These are phyloP conservation scores for Leptocoma aspasia DNA, from an alignment of 2,113 vertebrate species.

Conservation along the genomic window DNA sequence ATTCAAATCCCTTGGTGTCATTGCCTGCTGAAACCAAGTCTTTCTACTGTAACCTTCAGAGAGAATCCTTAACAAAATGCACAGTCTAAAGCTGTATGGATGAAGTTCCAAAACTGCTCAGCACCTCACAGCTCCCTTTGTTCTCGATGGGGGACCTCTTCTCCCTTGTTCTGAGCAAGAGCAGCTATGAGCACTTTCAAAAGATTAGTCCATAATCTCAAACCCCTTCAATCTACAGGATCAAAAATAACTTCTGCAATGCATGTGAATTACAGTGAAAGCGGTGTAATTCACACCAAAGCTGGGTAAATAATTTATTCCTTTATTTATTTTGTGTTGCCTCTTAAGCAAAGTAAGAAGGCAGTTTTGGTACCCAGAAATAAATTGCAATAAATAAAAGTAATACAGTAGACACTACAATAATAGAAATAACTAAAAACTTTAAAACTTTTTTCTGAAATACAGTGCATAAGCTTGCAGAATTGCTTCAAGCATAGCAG, in stretches of 20 bases:
- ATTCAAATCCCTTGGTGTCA: background rate
- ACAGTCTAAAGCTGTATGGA: background rate
- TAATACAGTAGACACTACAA: background rate
- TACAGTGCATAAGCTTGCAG: background rate
- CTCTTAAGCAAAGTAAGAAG: background rate
- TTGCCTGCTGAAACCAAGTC: background rate
- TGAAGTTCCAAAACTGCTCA: background rate
- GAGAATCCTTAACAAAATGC: slow-evolving; percentile 6
- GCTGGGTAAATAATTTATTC: background rate
- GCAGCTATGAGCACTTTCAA: background rate
- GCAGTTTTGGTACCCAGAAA: background rate
- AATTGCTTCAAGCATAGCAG: background rate
- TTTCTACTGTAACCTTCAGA: background rate
- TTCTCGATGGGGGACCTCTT: background rate
- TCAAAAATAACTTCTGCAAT: background rate
- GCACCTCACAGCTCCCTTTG: background rate
- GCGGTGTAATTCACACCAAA: background rate
- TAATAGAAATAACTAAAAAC: background rate
- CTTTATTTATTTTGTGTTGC: background rate
- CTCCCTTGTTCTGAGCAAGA: background rate
- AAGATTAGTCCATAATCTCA: background rate
- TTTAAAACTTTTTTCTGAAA: background rate
- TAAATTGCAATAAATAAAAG: background rate
- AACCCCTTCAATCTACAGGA: background rate
- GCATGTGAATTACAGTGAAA: background rate